phyloP scores from a whole-genome alignment of 2,797 vertebrate species.

The Perodicticus potto region DNA sequence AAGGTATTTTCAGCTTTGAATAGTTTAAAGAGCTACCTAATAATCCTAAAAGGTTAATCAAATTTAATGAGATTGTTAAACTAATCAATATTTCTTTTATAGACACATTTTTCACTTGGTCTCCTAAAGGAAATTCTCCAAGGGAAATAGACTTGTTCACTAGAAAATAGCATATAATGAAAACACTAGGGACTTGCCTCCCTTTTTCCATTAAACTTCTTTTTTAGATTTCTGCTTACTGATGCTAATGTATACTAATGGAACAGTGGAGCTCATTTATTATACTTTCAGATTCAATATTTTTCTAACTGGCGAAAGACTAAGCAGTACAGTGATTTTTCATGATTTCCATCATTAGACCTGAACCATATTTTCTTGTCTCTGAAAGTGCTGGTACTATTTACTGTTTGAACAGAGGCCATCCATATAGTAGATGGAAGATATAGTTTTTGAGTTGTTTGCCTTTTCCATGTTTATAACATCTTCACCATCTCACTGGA shows the following conservation, averaged over 20 bases:
- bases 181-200: constrained; percentile 67
- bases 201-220: constrained; percentile 78
- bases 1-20: constrained; percentile 74
- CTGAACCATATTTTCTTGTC: neutral
- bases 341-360: constrained; percentile 14
- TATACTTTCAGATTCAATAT: constrained; percentile 69
- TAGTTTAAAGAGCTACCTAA: constrained; percentile 70
- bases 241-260: constrained; percentile 77
- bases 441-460: neutral
- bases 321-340: constrained; percentile 1
- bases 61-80: constrained; percentile 83
- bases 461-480: neutral
- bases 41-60: constrained; percentile 83
- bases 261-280: constrained; percentile 67
- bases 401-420: neutral
- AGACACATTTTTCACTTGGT: constrained; percentile 80
- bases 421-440: neutral
- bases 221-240: constrained; percentile 72
- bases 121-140: constrained; percentile 72
- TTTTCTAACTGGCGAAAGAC: constrained; percentile 62
- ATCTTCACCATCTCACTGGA: neutral
- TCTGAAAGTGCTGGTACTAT: neutral
- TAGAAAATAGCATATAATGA: constrained; percentile 75
- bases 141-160: constrained; percentile 62
- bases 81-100: constrained; percentile 84